Evolutionary conservation across 2,113 vertebrate species (phyloP).

Genomic region (Thermophis baileyi): DNA sequence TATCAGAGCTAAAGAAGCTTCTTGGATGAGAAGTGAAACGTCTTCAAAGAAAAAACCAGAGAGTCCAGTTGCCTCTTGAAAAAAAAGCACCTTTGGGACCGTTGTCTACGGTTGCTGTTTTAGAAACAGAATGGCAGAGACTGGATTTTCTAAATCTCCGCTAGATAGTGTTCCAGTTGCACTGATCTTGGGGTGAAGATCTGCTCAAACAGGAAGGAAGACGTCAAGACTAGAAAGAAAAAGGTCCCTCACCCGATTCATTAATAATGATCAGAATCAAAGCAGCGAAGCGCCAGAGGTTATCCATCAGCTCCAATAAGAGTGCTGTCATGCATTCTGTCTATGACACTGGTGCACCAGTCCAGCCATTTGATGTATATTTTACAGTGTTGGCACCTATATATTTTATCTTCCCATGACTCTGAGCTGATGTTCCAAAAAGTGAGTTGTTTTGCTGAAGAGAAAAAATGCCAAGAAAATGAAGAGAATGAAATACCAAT

Average conservation of each 20-base stretch:
- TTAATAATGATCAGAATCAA: conserved; percentile 7
- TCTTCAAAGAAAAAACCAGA: too few species aligned
- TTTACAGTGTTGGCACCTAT: not conserved
- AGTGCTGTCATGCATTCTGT: not conserved
- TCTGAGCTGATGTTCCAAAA: not conserved
- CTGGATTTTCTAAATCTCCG: not conserved
- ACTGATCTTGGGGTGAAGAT: not conserved
- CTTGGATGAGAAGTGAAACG: too few species aligned
- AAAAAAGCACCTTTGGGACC: too few species aligned
- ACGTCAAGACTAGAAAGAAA: not conserved
- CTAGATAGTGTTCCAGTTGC: not conserved
- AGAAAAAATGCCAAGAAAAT: too few species aligned
- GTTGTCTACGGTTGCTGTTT: not conserved
- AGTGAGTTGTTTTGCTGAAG: not conserved
- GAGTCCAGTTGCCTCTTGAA: too few species aligned
- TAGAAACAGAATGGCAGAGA: not conserved
- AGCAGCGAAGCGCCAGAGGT: not conserved
- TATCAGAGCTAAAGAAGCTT: too few species aligned
- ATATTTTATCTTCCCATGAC: not conserved
- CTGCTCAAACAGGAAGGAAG: not conserved
- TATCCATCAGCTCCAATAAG: not conserved
- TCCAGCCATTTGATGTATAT: conserved; percentile 12
- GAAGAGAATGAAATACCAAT: not conserved
- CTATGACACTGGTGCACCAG: not conserved
- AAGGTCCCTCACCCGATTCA: not conserved